Percentiles rank a stretch among this genome's conserved stretches.
Evolutionary conservation across 53 echinoderm and acorn worm species (phyloP).

Genomic region (Crossaster papposus): DNA sequence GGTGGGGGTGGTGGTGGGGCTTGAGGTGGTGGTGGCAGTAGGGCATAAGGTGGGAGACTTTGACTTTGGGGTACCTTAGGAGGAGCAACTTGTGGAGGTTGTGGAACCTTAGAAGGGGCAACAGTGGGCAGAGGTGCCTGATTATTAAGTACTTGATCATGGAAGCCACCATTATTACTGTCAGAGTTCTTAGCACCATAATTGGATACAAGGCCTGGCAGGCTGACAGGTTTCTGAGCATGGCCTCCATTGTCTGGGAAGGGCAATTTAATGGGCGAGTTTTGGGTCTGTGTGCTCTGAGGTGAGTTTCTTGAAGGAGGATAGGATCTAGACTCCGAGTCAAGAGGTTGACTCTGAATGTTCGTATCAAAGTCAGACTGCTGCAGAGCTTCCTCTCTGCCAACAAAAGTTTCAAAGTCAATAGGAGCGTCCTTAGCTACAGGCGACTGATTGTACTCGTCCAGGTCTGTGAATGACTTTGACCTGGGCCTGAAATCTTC

Average conservation of each 20-base stretch:
- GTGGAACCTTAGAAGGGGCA: not conserved
- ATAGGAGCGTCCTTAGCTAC: slow-evolving; percentile 81
- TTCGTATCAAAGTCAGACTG: slow-evolving; percentile 24
- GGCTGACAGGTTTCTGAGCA: slow-evolving; percentile 59
- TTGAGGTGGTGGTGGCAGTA: too few species aligned
- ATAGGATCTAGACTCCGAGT: slow-evolving; percentile 4
- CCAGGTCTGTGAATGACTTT: slow-evolving; percentile 86
- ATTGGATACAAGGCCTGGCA: slow-evolving; percentile 51
- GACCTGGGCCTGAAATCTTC: slow-evolving; percentile 72
- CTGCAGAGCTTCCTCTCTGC: slow-evolving; percentile 11
- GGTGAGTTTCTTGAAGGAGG: not conserved
- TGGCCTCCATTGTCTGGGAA: slow-evolving; percentile 25
- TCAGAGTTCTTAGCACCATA: slow-evolving; percentile 21
- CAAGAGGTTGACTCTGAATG: not conserved
- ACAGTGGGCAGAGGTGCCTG: slow-evolving; percentile 8
- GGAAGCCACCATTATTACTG: slow-evolving; percentile 7
- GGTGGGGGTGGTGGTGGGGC: slow-evolving; percentile 47
- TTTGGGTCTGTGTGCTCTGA: slow-evolving; percentile 22
- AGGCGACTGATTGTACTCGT: slow-evolving; percentile 92
- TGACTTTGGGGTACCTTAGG: slow-evolving; percentile 34
- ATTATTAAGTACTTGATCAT: slow-evolving; percentile 27
- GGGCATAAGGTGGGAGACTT: slow-evolving; percentile 8
- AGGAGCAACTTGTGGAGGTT: slow-evolving; percentile 38
- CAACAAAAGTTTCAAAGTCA: slow-evolving; percentile 68
- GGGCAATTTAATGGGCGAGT: slow-evolving; percentile 33